Base-by-base conservation (phyloP, 2,113 vertebrate genomes). In the Albula goreensis region DNA sequence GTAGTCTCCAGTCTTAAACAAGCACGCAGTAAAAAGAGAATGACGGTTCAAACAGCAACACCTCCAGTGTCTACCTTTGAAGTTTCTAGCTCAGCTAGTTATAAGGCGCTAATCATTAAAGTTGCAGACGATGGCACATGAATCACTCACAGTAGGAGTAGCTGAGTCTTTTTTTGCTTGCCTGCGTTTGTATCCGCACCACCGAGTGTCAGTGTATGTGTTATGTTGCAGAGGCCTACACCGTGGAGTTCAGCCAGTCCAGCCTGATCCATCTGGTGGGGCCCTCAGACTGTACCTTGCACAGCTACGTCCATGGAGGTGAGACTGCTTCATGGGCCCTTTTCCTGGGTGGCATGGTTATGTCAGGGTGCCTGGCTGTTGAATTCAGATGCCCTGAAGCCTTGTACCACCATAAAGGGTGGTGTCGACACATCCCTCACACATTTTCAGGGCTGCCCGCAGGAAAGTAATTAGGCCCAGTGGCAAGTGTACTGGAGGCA, bases 251-350 rank as follows among this genome's bases (percentile, higher is more conserved):
- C 91, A 99, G 98, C 93, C 98, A 99, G 93, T 99, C 97, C 87
- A 99, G 95, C 92, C 91, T 99, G 94, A 99, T 99, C 92, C 97
- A 99, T 89, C 91, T 99, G 91, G 95, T 99, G 93, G 97, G 97
- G 2, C 98, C 97, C 0, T 97, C 97, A 0, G 98, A 99, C 93
- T 99, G 98, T 93, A 97, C 97, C 0, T 92, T 99, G 56, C 96
- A 96, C 1, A 95, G 96, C 88, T 98, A 97, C 0, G 97, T 99
- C 77, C 96, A 99, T 0, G 98, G 97, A 93, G 98, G 98, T 99
- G 91, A 95, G 96, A 13, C 19, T 15, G n/a, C n/a, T 25, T 74
- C 8, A 10, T 41, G 31, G 31, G 70, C n/a, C 70, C 70, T 8
- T 11, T 2, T 10, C 0, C 0, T 74, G 3, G 70, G n/a, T 8